Percentiles rank a stretch among this genome's conserved stretches.
These are phyloP conservation scores for Dryocosmus kuriphilus DNA, from an alignment of 2,888 invertebrate genomes.

Conservation along the genomic window DNA sequence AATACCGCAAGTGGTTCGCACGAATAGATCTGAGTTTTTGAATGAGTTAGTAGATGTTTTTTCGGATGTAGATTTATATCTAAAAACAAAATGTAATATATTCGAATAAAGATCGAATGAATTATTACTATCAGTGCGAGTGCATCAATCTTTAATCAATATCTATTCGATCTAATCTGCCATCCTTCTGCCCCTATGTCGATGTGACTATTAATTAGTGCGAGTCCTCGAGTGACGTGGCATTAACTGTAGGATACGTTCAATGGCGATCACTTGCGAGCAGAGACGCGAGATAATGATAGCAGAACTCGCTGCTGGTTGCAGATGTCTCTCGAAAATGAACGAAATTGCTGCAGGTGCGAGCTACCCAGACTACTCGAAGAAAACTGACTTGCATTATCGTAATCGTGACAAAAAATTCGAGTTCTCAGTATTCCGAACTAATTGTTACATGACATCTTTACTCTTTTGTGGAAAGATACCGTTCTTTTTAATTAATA, in stretches of 20 bases:
- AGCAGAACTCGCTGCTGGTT: conserved; percentile 6
- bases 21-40: background rate
- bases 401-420: background rate
- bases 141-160: background rate
- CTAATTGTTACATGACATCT: background rate
- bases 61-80: too few species aligned
- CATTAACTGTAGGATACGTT: conserved; percentile 38
- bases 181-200: conserved; percentile 5
- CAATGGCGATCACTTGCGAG: conserved; percentile 10
- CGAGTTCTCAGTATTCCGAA: background rate
- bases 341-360: conserved; percentile 24
- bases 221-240: conserved; percentile 21
- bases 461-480: too few species aligned
- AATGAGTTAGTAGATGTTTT: background rate
- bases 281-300: conserved; percentile 31
- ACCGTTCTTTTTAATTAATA: too few species aligned
- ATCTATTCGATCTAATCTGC: background rate
- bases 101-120: too few species aligned
- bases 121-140: too few species aligned
- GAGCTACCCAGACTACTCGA: background rate
- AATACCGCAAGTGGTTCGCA: conserved; percentile 10
- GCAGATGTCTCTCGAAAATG: conserved; percentile 24
- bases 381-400: background rate
- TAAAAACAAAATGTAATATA: too few species aligned
- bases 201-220: conserved; percentile 29